Base-by-base conservation (phyloP, 2,113 vertebrate species). In the Fulica atra region DNA sequence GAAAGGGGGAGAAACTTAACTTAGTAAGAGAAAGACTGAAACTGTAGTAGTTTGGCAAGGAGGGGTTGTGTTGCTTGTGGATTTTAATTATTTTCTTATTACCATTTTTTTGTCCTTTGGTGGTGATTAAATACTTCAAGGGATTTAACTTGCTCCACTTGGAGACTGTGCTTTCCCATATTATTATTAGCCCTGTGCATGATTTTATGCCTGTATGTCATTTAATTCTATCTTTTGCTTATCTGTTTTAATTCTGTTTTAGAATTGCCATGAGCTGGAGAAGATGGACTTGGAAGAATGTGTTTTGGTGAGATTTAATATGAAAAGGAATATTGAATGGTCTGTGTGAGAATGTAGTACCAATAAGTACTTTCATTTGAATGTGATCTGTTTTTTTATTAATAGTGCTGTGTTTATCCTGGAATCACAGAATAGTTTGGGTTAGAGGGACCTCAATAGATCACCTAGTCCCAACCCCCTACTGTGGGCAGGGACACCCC, bases 261-360 rank as follows among this genome's bases (percentile, higher is more conserved):
- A 98, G 99, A 99, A 99, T 88, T 99, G 99, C 95, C 99, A 99
- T 6, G 99, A 98, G 83, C 98, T 99, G 95, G 99, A 99, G 98
- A 99, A 99, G 98, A 99, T 99, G 99, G 99, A 99, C 96, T 98
- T 99, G 79, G 99, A 99, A 98, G 99, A 99, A 95, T 99, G 99
- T 96, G 98, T 99, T 97, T 98, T 99, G 99, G 99, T 99, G 97
- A 99, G 99, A 93, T 73, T 86, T 74, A 29, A n/a, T 54, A 73
- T 57, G 36, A 56, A 78, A 93, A 81, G 29, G 35, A 92, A 31
- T 94, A 51, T 66, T 53, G 19, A 79, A 76, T 2, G 1, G 51
- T 38, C 38, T 70, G 7, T 80, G 33, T 78, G 77, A 88, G 68
- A 73, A 48, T 31, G 46, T n/a, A 90, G 10, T 56, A n/a, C 53